These are phyloP conservation scores for Dasypogon diadema DNA, from an alignment of 2,888 invertebrate species.

Conservation along the genomic window DNA sequence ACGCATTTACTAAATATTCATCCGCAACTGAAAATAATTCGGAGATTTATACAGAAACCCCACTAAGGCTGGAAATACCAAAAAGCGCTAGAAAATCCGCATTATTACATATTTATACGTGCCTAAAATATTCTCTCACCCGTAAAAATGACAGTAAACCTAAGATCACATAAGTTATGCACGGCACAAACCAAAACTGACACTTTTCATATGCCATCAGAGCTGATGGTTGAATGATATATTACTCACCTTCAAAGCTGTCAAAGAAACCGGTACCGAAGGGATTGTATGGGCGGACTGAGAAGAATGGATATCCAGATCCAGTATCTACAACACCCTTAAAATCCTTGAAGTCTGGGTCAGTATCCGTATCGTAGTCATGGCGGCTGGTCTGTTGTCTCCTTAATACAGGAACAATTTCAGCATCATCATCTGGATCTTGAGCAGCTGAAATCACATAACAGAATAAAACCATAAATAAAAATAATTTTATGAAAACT, in stretches of 20 bases:
- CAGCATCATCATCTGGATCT: conserved; percentile 55
- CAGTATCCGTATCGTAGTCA: conserved; percentile 57
- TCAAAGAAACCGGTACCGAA: conserved; percentile 65
- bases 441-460: conserved; percentile 50
- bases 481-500: conserved; percentile 20
- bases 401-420: conserved; percentile 55
- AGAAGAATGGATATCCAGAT: conserved; percentile 64
- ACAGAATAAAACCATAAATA: conserved; percentile 11
- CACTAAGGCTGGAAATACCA: too few species aligned
- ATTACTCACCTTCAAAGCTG: conserved; percentile 65
- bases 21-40: too few species aligned
- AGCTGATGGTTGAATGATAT: not conserved
- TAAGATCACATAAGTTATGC: too few species aligned
- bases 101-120: not conserved
- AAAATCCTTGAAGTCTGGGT: conserved; percentile 63
- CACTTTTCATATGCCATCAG: not conserved
- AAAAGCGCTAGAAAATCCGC: not conserved
- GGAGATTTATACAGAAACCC: not conserved
- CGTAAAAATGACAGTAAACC: not conserved
- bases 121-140: not conserved
- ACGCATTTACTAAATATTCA: too few species aligned
- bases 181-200: not conserved
- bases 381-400: conserved; percentile 38
- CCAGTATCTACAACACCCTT: conserved; percentile 67
- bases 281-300: conserved; percentile 61